Evolutionary conservation across 2,797 vertebrate species (phyloP).

Genomic region (Poeciliopsis gracilis): DNA sequence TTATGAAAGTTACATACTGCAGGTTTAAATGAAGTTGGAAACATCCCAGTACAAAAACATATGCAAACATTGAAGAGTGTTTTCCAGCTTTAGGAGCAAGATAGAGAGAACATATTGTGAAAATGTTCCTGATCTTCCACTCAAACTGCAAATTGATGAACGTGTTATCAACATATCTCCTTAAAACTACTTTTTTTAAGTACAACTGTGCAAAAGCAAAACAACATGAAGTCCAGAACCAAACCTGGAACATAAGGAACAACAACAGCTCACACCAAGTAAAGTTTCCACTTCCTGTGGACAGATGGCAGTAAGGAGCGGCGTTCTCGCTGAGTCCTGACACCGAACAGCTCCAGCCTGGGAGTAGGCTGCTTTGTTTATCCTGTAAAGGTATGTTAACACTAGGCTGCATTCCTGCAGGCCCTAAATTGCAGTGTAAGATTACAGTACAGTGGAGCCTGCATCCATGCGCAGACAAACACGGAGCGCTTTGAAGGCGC

Average conservation of each 20-base stretch:
- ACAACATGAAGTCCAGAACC: background rate
- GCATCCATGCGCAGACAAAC: constrained; percentile 45
- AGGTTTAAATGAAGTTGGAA: constrained; percentile 2
- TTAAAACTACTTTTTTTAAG: constrained; percentile 24
- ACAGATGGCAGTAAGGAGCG: constrained; percentile 10
- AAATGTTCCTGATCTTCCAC: constrained; percentile 11
- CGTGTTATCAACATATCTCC: constrained; percentile 14
- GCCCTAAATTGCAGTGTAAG: constrained; percentile 81
- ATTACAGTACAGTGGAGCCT: constrained; percentile 72
- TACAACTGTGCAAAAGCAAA: constrained; percentile 1
- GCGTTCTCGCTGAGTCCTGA: constrained; percentile 5
- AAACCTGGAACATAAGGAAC: constrained; percentile 1
- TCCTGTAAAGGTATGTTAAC: constrained; percentile 80
- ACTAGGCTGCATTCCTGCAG: constrained; percentile 75
- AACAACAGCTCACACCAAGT: background rate
- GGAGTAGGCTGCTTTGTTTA: constrained; percentile 69
- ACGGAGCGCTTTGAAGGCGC: constrained; percentile 35
- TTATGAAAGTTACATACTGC: no score
- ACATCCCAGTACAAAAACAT: constrained; percentile 4
- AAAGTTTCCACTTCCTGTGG: constrained; percentile 10
- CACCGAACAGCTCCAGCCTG: constrained; percentile 23
- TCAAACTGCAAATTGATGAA: constrained; percentile 35
- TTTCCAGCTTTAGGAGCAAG: background rate
- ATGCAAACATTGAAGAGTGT: constrained; percentile 5
- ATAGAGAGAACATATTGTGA: constrained; percentile 1